Evolutionary conservation across 2,797 vertebrate species (phyloP).

Genomic region (Craterocephalus amniculus): DNA sequence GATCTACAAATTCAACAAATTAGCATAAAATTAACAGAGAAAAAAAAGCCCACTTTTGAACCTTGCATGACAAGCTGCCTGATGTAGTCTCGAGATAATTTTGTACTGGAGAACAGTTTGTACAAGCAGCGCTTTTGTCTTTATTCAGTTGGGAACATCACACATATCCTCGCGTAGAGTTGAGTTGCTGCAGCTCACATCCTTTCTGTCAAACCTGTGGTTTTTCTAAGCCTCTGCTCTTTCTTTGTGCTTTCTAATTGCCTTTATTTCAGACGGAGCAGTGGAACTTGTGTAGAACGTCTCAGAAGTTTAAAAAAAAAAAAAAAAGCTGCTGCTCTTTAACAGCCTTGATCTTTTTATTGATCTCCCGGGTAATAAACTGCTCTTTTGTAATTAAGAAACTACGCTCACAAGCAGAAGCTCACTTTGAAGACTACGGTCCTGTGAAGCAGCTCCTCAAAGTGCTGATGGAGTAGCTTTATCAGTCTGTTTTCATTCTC

Average conservation of each 20-base stretch:
- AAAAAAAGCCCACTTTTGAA: too few species aligned
- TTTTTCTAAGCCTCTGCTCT: conserved; percentile 37
- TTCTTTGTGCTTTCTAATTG: conserved; percentile 48
- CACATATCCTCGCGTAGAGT: conserved; percentile 8
- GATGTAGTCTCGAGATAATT: too few species aligned
- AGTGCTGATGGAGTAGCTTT: conserved; percentile 71
- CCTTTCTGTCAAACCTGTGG: conserved; percentile 26
- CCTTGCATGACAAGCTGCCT: too few species aligned
- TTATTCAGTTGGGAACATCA: conserved; percentile 12
- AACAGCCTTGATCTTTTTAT: conserved; percentile 75
- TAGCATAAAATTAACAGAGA: too few species aligned
- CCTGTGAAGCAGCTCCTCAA: conserved; percentile 51
- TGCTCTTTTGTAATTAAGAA: conserved; percentile 79
- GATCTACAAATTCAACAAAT: too few species aligned
- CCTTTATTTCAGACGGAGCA: conserved; percentile 50
- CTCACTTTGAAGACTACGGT: conserved; percentile 56
- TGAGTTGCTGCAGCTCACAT: conserved; percentile 39
- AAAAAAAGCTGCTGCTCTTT: conserved; percentile 51
- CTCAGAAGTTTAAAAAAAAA: conserved; percentile 41
- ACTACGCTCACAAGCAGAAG: conserved; percentile 44
- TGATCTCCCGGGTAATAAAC: conserved; percentile 79
- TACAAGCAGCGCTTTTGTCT: conserved; percentile 33
- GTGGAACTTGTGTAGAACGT: conserved; percentile 47
- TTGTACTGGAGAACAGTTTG: conserved; percentile 2
- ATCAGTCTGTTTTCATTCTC: conserved; percentile 22